Base-by-base conservation (phyloP, 2,888 invertebrate species). In the Zele albiditarsus region DNA sequence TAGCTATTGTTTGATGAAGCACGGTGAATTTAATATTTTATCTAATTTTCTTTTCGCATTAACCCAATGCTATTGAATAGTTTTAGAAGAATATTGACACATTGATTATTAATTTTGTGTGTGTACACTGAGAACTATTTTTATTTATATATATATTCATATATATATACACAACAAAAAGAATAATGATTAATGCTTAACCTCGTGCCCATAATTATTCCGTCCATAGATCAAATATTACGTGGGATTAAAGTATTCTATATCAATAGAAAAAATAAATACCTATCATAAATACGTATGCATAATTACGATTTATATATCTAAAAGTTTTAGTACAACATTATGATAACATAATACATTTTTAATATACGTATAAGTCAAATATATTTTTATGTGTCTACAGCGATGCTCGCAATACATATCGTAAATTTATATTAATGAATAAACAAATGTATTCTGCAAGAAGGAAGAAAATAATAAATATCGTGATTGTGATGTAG, bases 121-220 rank as follows among this genome's bases (percentile, higher is more conserved):
- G 8, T 53, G 53, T 23, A 10, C 23, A 53, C 8, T 20, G 20
- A 53, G n/a, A 20, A n/a, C 8, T 20, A 53, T 53, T 53, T 20
- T 12, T 42, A 42, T 42, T n/a, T n/a, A n/a, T n/a, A n/a, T n/a
- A n/a, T n/a, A n/a, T n/a, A n/a, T n/a, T n/a, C n/a, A 53, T 8
- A 53, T 2, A 53, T 53, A 53, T 53, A n/a, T 53, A 53, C 53
- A 53, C 53, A 57, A 28, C 31, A 33, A 49, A 53, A n/a, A 0
- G 27, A 60, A 49, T 49, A 23, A 28, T 62, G 12, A 71, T 57
- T 53, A n/a, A 77, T 70, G 27, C 38, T 67, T 60, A 65, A 62
- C 23, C 74, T 78, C 76, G 77, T 72, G 78, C 77, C 78, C 77
- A 73, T 49, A 68, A 81, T 60, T 71, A 80, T 72, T 80, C 81